Conservation (phyloP, 2,888 invertebrate genomes). For the Operophtera brumata region DNA sequence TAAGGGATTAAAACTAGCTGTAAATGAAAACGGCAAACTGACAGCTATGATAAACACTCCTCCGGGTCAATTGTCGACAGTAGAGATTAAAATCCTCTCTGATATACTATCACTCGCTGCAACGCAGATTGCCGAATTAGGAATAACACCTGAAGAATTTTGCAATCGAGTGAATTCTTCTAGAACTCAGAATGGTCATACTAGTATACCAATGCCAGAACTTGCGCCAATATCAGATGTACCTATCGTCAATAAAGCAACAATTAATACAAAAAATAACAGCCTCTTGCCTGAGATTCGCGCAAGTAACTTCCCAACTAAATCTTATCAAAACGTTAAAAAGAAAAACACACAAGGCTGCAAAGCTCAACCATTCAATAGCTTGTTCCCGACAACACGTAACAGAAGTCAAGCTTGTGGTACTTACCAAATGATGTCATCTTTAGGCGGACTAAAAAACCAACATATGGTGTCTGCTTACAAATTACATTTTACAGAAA, state of each 20-base stretch:
- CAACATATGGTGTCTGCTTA: conserved; percentile 5
- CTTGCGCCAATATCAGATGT: background rate
- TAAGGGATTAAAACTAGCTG: conserved; percentile 15
- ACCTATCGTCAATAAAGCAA: background rate
- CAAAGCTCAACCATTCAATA: conserved; percentile 1
- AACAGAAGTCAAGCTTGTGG: background rate
- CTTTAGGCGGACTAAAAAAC: conserved; percentile 7
- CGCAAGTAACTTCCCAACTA: background rate
- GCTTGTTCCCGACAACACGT: background rate
- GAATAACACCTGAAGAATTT: conserved; percentile 23
- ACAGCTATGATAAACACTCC: conserved; percentile 25
- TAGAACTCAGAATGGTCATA: background rate
- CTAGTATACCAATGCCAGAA: background rate
- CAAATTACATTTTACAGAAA: background rate
- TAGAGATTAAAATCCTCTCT: conserved; percentile 39
- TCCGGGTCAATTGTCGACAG: conserved; percentile 28
- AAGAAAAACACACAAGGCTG: background rate
- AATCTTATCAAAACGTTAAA: background rate
- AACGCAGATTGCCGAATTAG: conserved; percentile 30
- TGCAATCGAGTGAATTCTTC: conserved; percentile 19
- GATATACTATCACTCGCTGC: conserved; percentile 36
- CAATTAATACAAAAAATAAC: background rate
- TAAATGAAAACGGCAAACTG: conserved; percentile 16
- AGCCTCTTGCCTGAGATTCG: background rate
- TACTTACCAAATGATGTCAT: conserved; percentile 12